These are phyloP conservation scores for Cnemophilus loriae DNA, from an alignment of 2,113 vertebrate species.

Conservation along the genomic window DNA sequence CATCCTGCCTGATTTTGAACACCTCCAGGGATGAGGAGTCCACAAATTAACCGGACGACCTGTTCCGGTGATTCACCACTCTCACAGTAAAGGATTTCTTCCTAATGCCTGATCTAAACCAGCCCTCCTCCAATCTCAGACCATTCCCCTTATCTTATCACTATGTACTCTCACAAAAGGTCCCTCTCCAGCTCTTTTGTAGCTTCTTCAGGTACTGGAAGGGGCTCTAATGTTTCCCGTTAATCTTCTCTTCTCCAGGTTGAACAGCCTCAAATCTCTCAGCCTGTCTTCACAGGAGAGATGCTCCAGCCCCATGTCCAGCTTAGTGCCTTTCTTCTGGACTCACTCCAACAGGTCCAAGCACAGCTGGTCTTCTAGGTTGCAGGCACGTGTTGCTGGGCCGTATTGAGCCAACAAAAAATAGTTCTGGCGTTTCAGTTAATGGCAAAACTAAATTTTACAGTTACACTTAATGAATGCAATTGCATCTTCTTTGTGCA, in stretches of 20 bases:
- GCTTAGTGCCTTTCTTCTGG: neutral
- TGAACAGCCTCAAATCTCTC: neutral
- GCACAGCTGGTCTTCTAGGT: fast-evolving
- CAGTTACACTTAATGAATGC: neutral
- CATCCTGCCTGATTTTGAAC: neutral
- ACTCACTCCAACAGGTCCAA: fast-evolving
- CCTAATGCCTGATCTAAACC: neutral
- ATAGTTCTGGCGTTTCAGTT: neutral
- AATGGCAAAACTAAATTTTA: neutral
- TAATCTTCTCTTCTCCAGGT: neutral
- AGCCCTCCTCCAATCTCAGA: fast-evolving
- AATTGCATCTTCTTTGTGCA: neutral
- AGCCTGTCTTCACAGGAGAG: neutral
- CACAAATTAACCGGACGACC: neutral
- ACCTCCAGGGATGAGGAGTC: neutral
- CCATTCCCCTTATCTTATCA: neutral
- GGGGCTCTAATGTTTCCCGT: fast-evolving
- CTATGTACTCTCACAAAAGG: fast-evolving
- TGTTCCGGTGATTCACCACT: neutral
- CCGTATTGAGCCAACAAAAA: neutral
- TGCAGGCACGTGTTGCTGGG: fast-evolving
- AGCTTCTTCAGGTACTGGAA: neutral
- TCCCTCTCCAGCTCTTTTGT: neutral
- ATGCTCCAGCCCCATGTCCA: neutral
- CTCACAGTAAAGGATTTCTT: neutral